These are phyloP conservation scores for Scaptomyza tumidula DNA, from an alignment of 2,888 invertebrate species.

Conservation along the genomic window DNA sequence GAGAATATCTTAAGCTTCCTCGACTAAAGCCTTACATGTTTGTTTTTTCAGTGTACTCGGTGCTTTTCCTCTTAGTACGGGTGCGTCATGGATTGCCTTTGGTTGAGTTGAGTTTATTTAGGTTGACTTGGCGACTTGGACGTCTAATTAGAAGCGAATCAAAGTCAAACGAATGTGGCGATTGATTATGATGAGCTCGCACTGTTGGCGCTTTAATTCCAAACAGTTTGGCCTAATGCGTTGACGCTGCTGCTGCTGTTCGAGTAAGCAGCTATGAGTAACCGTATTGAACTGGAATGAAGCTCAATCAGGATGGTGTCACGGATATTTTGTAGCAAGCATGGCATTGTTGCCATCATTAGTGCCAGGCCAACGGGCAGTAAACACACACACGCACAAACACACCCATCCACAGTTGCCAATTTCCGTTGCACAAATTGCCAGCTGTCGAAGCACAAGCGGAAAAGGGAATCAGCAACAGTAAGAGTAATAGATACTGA, in stretches of 20 bases:
- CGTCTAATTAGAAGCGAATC: conserved; percentile 45
- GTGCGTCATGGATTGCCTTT: too few species aligned
- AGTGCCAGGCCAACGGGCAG: conserved; percentile 37
- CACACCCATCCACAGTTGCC: conserved; percentile 33
- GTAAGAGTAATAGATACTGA: not conserved
- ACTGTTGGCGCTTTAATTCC: conserved; percentile 44
- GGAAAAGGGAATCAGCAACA: not conserved
- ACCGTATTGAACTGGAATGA: not conserved
- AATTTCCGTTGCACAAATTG: conserved; percentile 70
- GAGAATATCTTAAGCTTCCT: too few species aligned
- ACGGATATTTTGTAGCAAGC: conserved; percentile 2
- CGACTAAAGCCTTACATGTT: not conserved
- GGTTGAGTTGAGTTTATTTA: not conserved
- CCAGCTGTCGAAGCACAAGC: conserved; percentile 14
- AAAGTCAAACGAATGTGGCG: conserved; percentile 37
- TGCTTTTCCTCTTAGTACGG: not conserved
- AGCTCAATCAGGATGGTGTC: conserved; percentile 6
- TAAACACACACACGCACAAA: not conserved
- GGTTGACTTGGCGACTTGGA: not conserved
- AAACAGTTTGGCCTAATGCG: conserved; percentile 59
- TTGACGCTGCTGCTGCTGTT: conserved; percentile 2
- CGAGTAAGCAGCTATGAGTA: not conserved
- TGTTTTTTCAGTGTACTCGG: conserved; percentile 14
- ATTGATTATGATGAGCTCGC: conserved; percentile 61
- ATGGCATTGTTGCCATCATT: conserved; percentile 43